Conservation (phyloP, 2,113 vertebrate species). For the Eclectus roratus region DNA sequence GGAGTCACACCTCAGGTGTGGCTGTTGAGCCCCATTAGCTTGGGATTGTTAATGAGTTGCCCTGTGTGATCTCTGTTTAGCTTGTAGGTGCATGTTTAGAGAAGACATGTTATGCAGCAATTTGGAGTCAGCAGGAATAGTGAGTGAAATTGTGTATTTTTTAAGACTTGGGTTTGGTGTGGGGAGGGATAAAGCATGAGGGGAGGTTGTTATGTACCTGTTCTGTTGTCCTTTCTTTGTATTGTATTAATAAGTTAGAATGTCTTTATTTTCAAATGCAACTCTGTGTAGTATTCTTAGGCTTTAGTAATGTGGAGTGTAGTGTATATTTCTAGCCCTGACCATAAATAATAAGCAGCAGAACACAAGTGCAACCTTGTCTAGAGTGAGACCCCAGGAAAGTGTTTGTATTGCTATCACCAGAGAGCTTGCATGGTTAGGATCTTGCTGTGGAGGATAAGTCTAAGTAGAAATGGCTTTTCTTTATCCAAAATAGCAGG, state of each 20-base stretch:
- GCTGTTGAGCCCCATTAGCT: not conserved
- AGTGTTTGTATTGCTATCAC: not conserved
- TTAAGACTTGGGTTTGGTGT: accelerated
- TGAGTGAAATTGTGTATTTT: not conserved
- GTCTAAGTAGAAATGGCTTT: not conserved
- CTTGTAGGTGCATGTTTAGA: accelerated
- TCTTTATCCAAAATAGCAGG: not conserved
- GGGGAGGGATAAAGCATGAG: not conserved
- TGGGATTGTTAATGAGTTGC: not conserved
- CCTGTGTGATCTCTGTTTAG: accelerated
- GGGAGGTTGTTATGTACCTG: accelerated
- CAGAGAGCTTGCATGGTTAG: not conserved
- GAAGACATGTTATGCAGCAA: accelerated
- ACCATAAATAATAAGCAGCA: not conserved
- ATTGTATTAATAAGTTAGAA: not conserved
- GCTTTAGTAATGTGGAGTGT: not conserved
- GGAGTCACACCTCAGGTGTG: not conserved
- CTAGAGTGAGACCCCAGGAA: not conserved
- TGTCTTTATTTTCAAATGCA: not conserved
- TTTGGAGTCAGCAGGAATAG: accelerated
- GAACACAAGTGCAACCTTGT: not conserved
- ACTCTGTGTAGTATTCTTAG: not conserved
- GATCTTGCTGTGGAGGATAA: not conserved
- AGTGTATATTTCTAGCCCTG: not conserved
- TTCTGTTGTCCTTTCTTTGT: not conserved